phyloP scores from a whole-genome alignment of 2,797 vertebrate species.

The Poecilia velifera region DNA sequence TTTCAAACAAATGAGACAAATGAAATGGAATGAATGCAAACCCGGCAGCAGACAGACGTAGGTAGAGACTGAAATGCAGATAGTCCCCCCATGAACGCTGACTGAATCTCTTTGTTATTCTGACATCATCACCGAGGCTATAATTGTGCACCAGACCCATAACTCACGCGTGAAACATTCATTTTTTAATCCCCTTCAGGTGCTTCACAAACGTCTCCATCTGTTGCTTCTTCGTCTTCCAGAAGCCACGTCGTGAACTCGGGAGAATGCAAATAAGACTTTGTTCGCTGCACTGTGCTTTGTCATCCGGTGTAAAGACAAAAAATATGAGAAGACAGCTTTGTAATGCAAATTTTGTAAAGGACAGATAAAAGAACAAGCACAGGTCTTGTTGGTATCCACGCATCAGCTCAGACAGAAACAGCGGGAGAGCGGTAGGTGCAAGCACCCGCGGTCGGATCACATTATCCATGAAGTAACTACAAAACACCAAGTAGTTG shows the following conservation, averaged over 20 bases:
- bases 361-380: conserved; percentile 11
- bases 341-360: not conserved
- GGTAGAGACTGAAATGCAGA: conserved; percentile 17
- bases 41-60: not conserved
- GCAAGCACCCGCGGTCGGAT: conserved; percentile 10
- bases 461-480: conserved; percentile 30
- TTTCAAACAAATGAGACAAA: not conserved
- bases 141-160: conserved; percentile 50
- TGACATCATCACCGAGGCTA: conserved; percentile 5
- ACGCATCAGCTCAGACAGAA: conserved; percentile 3
- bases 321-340: not conserved
- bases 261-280: conserved; percentile 7
- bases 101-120: conserved; percentile 29
- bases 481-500: not conserved
- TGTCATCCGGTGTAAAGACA: not conserved
- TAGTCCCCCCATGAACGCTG: conserved; percentile 34
- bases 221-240: conserved; percentile 24
- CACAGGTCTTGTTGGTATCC: conserved; percentile 35
- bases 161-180: conserved; percentile 44
- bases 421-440: conserved; percentile 13
- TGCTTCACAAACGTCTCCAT: conserved; percentile 39
- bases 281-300: not conserved
- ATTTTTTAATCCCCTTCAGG: conserved; percentile 46
- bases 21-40: not conserved
- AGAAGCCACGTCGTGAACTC: conserved; percentile 25